phyloP scores from a whole-genome alignment of 2,113 vertebrate species.

The Nanger granti region DNA sequence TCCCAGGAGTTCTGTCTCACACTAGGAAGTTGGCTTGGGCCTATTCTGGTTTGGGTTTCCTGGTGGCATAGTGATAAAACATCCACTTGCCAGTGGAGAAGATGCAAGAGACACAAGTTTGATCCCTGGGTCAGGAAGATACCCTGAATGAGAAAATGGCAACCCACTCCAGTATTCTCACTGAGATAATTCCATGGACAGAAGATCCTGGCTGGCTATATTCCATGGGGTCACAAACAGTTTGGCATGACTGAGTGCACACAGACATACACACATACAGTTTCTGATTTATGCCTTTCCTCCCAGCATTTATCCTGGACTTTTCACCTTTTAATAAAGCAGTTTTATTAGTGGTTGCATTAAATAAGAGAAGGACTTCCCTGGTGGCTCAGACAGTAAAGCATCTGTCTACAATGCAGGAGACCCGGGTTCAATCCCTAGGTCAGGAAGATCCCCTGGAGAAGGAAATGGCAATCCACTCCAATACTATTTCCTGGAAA shows the following conservation, averaged over 20 bases:
- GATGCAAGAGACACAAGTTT: background rate
- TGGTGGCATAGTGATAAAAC: background rate
- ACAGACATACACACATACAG: background rate
- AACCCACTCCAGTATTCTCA: background rate
- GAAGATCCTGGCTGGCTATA: background rate
- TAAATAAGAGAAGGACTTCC: background rate
- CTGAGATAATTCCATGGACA: background rate
- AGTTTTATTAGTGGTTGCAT: background rate
- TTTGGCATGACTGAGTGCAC: background rate
- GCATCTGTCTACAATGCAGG: too few species aligned
- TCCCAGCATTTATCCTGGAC: background rate
- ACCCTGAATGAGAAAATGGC: background rate
- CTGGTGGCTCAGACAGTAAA: too few species aligned
- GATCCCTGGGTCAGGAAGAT: background rate
- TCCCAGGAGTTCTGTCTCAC: background rate
- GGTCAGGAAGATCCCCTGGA: too few species aligned
- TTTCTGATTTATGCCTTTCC: background rate
- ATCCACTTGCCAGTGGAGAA: background rate
- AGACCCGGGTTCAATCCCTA: too few species aligned
- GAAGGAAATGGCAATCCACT: too few species aligned
- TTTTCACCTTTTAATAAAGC: background rate
- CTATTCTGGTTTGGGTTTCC: background rate
- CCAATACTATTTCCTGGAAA: too few species aligned
- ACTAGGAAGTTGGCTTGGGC: rapidly evolving
- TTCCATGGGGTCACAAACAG: background rate